Evolutionary conservation across 2,888 invertebrate species (phyloP).

Genomic region (Nipponacmea schrenckii): DNA sequence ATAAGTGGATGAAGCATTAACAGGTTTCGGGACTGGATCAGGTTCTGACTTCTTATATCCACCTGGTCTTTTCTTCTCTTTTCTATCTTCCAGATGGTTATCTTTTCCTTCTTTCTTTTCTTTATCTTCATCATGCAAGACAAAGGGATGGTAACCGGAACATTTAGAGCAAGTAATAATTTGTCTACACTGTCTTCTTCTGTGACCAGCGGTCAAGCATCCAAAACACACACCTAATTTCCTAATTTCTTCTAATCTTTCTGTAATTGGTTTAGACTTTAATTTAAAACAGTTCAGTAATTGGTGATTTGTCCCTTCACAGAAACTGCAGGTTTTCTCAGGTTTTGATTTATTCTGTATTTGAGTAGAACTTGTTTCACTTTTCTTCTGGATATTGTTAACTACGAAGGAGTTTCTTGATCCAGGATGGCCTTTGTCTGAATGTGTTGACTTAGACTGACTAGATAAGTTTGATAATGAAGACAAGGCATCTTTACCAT

Average conservation of each 20-base stretch:
- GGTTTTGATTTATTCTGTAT: slow-evolving; percentile 12
- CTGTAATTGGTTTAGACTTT: no score
- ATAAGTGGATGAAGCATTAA: not conserved
- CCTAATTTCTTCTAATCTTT: no score
- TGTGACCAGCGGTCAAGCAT: slow-evolving; percentile 1
- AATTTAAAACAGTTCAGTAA: no score
- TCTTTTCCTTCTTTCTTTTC: no score
- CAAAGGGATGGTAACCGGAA: not conserved
- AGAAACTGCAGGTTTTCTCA: slow-evolving; percentile 14
- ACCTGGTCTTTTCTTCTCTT: no score
- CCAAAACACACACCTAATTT: slow-evolving; percentile 8
- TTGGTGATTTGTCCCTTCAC: no score
- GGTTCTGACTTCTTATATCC: not conserved
- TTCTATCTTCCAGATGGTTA: no score
- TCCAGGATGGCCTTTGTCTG: slow-evolving; percentile 24
- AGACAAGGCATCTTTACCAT: slow-evolving; percentile 16
- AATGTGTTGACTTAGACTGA: slow-evolving; percentile 18
- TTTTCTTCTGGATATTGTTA: slow-evolving; percentile 24
- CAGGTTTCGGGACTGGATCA: not conserved
- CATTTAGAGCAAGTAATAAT: not conserved
- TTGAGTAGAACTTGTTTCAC: slow-evolving; percentile 22
- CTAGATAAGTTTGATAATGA: slow-evolving; percentile 11
- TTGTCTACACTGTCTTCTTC: not conserved
- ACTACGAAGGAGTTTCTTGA: slow-evolving; percentile 10
- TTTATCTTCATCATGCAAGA: not conserved